These are phyloP conservation scores for Probosciger aterrimus DNA, from an alignment of 2,113 vertebrate genomes.

Conservation along the genomic window DNA sequence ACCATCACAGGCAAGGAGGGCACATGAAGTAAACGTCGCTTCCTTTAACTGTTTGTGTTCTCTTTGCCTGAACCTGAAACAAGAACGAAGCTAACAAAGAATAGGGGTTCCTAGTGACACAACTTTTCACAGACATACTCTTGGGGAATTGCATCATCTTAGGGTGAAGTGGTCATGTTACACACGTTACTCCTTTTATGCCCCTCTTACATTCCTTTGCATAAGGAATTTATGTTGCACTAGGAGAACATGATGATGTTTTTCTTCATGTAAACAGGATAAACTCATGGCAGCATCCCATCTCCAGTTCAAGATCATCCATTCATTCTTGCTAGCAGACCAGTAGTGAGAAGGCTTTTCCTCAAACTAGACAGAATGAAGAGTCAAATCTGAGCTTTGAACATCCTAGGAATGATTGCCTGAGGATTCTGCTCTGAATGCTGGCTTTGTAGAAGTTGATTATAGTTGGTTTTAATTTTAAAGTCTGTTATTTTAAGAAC, in stretches of 20 bases:
- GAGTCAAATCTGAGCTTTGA: not conserved
- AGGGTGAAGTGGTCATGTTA: not conserved
- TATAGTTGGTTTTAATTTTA: not conserved
- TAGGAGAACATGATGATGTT: not conserved
- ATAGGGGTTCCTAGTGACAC: not conserved
- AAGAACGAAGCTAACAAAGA: not conserved
- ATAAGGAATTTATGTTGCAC: not conserved
- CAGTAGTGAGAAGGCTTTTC: not conserved
- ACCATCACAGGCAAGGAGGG: rapidly evolving
- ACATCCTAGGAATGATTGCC: not conserved
- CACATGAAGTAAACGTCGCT: not conserved
- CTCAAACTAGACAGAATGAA: not conserved
- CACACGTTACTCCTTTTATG: not conserved
- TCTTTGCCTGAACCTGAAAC: not conserved
- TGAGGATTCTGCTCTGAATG: not conserved
- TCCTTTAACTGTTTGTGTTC: not conserved
- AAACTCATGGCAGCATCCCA: rapidly evolving
- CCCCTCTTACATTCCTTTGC: not conserved
- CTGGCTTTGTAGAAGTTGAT: not conserved
- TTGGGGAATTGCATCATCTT: not conserved
- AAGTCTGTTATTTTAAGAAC: not conserved
- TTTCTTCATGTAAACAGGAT: not conserved
- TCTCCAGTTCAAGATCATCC: not conserved
- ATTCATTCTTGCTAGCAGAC: not conserved
- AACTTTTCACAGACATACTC: not conserved